Conservation (phyloP, 2,888 invertebrate genomes). For the Sphecodes monilicornis region DNA sequence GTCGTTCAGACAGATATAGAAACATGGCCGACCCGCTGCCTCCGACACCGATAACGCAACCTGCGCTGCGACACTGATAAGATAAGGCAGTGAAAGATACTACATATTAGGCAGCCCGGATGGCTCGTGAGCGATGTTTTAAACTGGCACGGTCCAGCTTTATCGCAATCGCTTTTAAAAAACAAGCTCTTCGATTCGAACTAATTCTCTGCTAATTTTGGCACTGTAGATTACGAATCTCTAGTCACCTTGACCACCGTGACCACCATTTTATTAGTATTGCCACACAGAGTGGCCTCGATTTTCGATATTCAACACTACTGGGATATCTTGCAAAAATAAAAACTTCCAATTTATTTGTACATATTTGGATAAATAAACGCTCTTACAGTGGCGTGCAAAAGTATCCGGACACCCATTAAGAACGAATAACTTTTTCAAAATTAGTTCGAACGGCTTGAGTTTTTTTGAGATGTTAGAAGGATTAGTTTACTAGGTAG, state of each 20-base stretch:
- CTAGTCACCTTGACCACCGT: too few species aligned
- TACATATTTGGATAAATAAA: too few species aligned
- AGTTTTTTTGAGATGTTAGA: too few species aligned
- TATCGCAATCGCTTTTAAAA: not conserved
- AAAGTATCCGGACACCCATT: too few species aligned
- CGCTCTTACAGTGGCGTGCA: too few species aligned
- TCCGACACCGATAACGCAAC: slow-evolving; percentile 57
- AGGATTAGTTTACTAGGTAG: too few species aligned
- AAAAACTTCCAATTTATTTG: not conserved
- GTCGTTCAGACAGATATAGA: slow-evolving; percentile 7
- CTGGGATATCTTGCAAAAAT: not conserved
- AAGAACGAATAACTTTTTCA: too few species aligned
- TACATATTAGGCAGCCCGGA: not conserved
- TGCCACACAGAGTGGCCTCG: not conserved
- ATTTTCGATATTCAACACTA: not conserved
- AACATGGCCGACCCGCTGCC: slow-evolving; percentile 39
- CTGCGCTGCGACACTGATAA: slow-evolving; percentile 58
- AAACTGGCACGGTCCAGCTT: not conserved
- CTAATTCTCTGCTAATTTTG: not conserved
- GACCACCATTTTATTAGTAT: not conserved
- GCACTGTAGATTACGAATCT: not conserved
- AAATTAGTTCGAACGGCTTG: too few species aligned
- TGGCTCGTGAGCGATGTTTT: not conserved
- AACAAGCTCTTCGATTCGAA: not conserved
- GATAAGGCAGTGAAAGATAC: slow-evolving; percentile 41